Percentiles rank a stretch among this genome's conserved stretches.
Conservation (phyloP, 2,797 vertebrate species). For the Hylomyscus alleni region DNA sequence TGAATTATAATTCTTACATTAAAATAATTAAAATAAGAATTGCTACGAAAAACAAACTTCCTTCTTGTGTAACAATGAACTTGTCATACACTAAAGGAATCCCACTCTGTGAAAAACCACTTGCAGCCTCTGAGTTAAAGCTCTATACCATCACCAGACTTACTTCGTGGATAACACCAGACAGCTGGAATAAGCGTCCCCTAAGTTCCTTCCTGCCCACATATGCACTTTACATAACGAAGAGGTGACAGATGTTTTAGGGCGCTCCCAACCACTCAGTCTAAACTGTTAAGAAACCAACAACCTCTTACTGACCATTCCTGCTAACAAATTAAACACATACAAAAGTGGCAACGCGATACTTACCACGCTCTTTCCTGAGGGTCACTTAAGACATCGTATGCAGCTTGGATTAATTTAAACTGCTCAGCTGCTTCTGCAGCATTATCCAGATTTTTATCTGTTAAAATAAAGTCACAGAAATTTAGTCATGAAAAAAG, state of each 20-base stretch:
- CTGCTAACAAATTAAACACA: background rate
- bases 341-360: fast-evolving
- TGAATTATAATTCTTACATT: slow-evolving; percentile 41
- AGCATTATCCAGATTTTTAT: slow-evolving; percentile 96
- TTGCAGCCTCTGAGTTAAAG: background rate
- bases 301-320: background rate
- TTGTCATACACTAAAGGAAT: background rate
- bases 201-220: background rate
- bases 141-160: background rate
- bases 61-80: slow-evolving; percentile 1
- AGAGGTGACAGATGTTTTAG: background rate
- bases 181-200: background rate
- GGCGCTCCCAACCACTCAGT: background rate
- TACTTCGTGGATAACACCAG: background rate
- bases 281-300: background rate
- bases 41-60: background rate
- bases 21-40: slow-evolving; percentile 4
- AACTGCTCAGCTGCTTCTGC: slow-evolving; percentile 97
- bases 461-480: slow-evolving; percentile 87
- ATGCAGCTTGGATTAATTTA: slow-evolving; percentile 97
- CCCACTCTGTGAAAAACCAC: background rate
- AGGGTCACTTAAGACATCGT: slow-evolving; percentile 97
- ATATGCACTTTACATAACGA: slow-evolving; percentile 28
- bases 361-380: slow-evolving; percentile 97
- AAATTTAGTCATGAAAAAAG: slow-evolving; percentile 36